These are phyloP conservation scores for Diarsia dahlii DNA, from an alignment of 2,888 invertebrate genomes.

Conservation along the genomic window DNA sequence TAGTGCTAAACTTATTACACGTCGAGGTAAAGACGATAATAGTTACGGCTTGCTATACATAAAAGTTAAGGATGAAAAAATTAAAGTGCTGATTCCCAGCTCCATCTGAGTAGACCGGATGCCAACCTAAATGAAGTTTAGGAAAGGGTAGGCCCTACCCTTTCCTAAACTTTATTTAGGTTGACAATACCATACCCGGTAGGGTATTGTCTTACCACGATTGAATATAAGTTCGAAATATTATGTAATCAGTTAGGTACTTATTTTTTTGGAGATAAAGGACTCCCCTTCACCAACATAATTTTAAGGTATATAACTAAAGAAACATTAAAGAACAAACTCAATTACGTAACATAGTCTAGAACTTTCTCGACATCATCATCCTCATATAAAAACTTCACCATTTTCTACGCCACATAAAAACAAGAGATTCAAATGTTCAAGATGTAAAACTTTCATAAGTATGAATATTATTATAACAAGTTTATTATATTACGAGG, in stretches of 20 bases:
- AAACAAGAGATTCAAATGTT: constrained; percentile 20
- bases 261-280: neutral
- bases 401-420: neutral
- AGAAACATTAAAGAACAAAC: neutral
- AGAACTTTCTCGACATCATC: constrained; percentile 5
- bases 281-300: neutral
- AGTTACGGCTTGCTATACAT: neutral
- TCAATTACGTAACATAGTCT: neutral
- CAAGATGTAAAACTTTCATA: constrained; percentile 12
- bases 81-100: neutral
- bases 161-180: too few relatives aligned
- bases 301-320: neutral
- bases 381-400: neutral
- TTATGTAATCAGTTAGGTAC: too few relatives aligned
- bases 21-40: neutral
- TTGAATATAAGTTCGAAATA: too few relatives aligned
- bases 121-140: neutral
- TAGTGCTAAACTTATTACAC: neutral
- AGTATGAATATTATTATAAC: constrained; percentile 38
- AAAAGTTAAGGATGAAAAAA: neutral
- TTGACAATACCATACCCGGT: too few relatives aligned
- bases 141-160: too few relatives aligned
- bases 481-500: constrained; percentile 23
- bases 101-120: neutral
- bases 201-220: too few relatives aligned